phyloP scores from a whole-genome alignment of 2,888 invertebrate species.

The Aspidiotus destructor region DNA sequence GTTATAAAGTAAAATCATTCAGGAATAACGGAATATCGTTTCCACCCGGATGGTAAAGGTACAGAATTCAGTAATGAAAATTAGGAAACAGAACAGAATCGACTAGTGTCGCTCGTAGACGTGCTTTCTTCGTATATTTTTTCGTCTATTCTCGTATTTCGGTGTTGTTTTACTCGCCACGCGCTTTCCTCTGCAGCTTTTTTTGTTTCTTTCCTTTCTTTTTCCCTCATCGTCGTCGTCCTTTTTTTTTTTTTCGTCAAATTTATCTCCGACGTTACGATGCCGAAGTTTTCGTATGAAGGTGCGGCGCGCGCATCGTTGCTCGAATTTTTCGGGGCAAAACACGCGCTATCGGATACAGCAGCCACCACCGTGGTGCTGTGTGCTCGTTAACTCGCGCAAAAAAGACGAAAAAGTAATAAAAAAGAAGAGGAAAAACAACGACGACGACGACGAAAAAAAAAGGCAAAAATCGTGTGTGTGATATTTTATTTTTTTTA shows the following conservation, averaged over 20 bases:
- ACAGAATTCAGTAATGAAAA: not conserved
- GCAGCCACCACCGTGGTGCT: slow-evolving; percentile 24
- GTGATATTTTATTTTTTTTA: not conserved
- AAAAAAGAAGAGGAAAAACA: no score
- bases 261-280: slow-evolving; percentile 6
- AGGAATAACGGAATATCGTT: no score
- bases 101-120: slow-evolving; percentile 21
- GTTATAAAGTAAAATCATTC: no score
- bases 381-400: slow-evolving; percentile 29
- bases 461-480: not conserved
- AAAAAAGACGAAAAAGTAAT: slow-evolving; percentile 7
- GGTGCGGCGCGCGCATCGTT: slow-evolving; percentile 22
- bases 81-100: not conserved
- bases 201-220: not conserved
- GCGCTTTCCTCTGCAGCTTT: not conserved
- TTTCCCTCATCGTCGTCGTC: not conserved
- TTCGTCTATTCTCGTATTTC: not conserved
- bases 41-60: not conserved
- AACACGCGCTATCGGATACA: slow-evolving; percentile 24
- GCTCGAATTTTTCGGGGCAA: slow-evolving; percentile 25
- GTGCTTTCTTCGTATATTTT: slow-evolving; percentile 22
- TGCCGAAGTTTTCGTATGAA: slow-evolving; percentile 6
- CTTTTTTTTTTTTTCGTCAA: not conserved
- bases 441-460: not conserved
- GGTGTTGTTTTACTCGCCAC: no score